Conservation (phyloP, 2,888 invertebrate genomes). For the Vanessa cardui region DNA sequence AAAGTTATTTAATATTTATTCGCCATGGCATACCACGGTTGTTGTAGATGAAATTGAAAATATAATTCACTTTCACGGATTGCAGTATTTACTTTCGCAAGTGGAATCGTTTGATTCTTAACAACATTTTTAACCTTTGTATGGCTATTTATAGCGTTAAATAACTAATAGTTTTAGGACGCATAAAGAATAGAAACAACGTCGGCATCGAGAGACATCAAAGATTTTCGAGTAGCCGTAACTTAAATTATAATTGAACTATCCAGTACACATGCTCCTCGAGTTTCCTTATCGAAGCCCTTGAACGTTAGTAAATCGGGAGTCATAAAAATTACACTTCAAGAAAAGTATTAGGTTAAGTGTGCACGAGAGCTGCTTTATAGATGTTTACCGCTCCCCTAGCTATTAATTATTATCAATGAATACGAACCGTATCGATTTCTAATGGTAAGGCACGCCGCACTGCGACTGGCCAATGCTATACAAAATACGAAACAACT, state of each 20-base stretch:
- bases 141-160: constrained; percentile 47
- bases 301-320: constrained; percentile 73
- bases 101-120: constrained; percentile 58
- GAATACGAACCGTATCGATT: constrained; percentile 71
- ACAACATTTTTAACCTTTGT: constrained; percentile 59
- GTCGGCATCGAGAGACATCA: constrained; percentile 63
- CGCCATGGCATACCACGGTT: constrained; percentile 35
- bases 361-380: constrained; percentile 58
- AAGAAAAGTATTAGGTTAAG: constrained; percentile 65
- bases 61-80: constrained; percentile 66
- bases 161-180: constrained; percentile 62
- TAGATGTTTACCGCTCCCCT: constrained; percentile 54
- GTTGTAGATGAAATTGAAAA: constrained; percentile 58
- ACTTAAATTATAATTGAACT: constrained; percentile 55
- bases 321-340: constrained; percentile 75
- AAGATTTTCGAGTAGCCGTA: constrained; percentile 65
- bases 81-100: constrained; percentile 63
- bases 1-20: constrained; percentile 40
- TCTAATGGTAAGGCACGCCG: constrained; percentile 65
- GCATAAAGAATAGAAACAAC: constrained; percentile 50
- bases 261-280: constrained; percentile 66
- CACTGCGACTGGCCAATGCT: constrained; percentile 61
- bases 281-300: constrained; percentile 68
- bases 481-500: constrained; percentile 16
- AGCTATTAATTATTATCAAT: constrained; percentile 75